Conservation (phyloP, 2,113 vertebrate genomes). For the Scopus umbretta region DNA sequence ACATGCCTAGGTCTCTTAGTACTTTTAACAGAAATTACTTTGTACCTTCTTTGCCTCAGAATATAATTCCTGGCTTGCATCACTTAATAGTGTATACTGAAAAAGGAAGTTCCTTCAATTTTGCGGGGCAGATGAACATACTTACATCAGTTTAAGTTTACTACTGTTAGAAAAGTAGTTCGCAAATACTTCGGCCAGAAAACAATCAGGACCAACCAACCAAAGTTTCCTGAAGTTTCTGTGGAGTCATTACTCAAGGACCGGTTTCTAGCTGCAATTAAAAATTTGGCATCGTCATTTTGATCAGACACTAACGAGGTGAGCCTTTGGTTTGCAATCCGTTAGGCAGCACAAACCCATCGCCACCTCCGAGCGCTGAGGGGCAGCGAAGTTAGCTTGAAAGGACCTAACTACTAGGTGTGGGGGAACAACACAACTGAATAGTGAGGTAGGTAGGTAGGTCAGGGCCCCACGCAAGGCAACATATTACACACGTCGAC, state of each 20-base stretch:
- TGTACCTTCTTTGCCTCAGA: background rate
- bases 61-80: background rate
- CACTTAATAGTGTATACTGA: background rate
- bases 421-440: fast-evolving
- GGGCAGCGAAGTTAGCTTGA: too few relatives aligned
- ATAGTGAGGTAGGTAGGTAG: too few relatives aligned
- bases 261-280: background rate
- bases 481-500: fast-evolving
- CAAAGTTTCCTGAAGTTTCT: background rate
- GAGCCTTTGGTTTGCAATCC: background rate
- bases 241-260: background rate
- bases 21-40: background rate
- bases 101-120: background rate
- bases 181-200: background rate
- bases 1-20: background rate
- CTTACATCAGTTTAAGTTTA: background rate
- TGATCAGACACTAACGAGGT: background rate
- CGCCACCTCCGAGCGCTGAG: fast-evolving
- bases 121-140: background rate
- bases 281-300: background rate
- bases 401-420: fast-evolving
- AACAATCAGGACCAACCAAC: background rate
- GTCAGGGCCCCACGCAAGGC: background rate
- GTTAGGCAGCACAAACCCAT: background rate
- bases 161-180: background rate